phyloP scores from a whole-genome alignment of 2,113 vertebrate genomes.

The Anoura caudifer region DNA sequence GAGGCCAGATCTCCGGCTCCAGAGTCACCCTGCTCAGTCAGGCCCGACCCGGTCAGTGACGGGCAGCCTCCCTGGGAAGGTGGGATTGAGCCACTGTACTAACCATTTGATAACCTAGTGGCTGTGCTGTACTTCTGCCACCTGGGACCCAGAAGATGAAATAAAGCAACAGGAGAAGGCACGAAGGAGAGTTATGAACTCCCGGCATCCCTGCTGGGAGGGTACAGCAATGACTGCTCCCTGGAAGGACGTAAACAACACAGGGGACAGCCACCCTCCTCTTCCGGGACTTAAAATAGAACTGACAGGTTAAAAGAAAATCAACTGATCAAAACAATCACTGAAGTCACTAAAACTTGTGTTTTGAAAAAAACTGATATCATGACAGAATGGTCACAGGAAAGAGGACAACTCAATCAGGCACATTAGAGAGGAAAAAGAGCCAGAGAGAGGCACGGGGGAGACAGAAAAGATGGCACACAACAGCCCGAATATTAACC shows the following conservation, averaged over 20 bases:
- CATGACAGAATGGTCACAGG: neutral
- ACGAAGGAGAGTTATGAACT: neutral
- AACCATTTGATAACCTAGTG: too few species aligned
- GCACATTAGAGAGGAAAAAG: neutral
- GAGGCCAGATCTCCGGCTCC: neutral
- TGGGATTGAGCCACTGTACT: neutral
- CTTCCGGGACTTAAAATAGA: neutral
- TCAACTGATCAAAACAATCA: neutral
- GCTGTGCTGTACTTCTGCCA: neutral
- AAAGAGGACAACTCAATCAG: neutral
- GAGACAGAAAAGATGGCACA: neutral
- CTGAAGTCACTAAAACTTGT: neutral
- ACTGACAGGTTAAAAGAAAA: neutral
- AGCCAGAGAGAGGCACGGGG: too few species aligned
- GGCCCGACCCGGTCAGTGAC: rapidly evolving
- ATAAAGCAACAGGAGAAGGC: neutral
- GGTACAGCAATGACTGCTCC: rapidly evolving
- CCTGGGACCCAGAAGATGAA: neutral
- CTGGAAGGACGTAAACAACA: neutral
- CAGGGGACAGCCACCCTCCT: neutral
- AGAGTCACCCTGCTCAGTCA: neutral
- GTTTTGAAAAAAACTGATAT: neutral
- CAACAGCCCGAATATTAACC: neutral
- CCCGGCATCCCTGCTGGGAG: neutral
- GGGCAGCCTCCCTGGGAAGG: neutral